These are phyloP conservation scores for Vireo griseus DNA, from an alignment of 2,797 vertebrate species.

Conservation along the genomic window DNA sequence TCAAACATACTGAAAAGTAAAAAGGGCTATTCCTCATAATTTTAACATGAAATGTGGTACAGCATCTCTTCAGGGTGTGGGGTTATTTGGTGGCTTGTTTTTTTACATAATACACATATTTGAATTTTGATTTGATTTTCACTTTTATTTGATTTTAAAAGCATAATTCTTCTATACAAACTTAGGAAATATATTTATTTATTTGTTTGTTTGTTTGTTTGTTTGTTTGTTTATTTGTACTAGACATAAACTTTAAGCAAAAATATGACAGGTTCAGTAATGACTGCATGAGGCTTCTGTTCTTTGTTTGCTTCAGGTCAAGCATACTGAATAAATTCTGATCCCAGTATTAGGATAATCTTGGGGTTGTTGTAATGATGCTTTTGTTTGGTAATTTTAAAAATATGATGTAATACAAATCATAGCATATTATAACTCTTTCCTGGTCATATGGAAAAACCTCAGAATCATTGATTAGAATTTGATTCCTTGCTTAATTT, in stretches of 20 bases:
- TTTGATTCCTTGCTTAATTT: neutral
- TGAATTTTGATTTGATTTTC: neutral
- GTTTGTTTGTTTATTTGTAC: too few species aligned
- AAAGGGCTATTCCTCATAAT: neutral
- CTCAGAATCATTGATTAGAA: neutral
- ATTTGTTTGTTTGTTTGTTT: neutral
- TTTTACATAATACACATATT: neutral
- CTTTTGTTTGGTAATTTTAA: neutral
- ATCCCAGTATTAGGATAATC: neutral
- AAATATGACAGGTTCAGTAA: neutral
- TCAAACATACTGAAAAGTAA: neutral
- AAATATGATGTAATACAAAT: neutral
- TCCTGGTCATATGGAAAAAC: rapidly evolving
- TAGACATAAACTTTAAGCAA: neutral
- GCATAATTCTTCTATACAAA: neutral
- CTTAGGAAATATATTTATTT: neutral
- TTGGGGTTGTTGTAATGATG: neutral
- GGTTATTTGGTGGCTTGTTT: too few species aligned
- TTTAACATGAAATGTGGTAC: neutral
- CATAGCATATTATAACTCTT: neutral
- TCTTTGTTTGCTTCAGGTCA: neutral
- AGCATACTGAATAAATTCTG: neutral
- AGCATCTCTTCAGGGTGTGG: rapidly evolving
- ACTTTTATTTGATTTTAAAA: neutral
- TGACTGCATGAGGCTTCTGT: rapidly evolving